Base-by-base conservation (phyloP, 2,888 invertebrate species). In the Polyommatus icarus region DNA sequence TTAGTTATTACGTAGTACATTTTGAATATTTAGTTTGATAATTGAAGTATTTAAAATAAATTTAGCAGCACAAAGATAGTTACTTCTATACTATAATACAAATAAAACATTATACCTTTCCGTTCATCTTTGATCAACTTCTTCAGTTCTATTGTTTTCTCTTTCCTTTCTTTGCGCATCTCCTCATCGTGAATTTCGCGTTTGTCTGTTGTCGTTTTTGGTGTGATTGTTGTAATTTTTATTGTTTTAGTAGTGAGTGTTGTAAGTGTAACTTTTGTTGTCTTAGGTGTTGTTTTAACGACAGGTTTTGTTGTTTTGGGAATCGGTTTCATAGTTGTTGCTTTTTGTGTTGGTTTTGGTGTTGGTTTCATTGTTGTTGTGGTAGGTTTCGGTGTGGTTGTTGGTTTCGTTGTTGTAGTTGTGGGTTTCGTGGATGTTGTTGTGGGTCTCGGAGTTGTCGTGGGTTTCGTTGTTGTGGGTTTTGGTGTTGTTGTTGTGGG, bases 131-230 rank as follows among this genome's bases (percentile, higher is more conserved):
- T 46, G 18, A 77, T 59, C 32, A 72, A 36, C n/a, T 12, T 75
- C 3, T 29, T 79, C 1, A 76, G 77, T 79, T 83, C 83, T 15
- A 82, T 78, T 0, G 36, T 50, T 29, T 83, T 76, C 78, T 84
- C 81, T 75, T 82, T 83, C 20, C 78, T 83, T 54, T 79, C 79
- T 71, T 84, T 84, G 36, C 81, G 80, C 5, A 80, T 77, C 8
- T 79, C 78, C 54, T 82, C 81, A n/a, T 80, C 18, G 6, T 54
- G 75, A 50, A 75, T 54, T 75, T 15, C 7, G 29, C 54, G 20
- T 54, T 75, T 75, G 8, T 75, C 75, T 29, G 50, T 75, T 24
- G 54, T 54, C 6, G 46, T 12, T 54, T 29, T 20, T 29, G 50
- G 50, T 40, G 73, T 32, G 8, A 3, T 20, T 20, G 72, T 72